These are phyloP conservation scores for Catocala sponsa DNA, from an alignment of 2,888 invertebrate species.

Conservation along the genomic window DNA sequence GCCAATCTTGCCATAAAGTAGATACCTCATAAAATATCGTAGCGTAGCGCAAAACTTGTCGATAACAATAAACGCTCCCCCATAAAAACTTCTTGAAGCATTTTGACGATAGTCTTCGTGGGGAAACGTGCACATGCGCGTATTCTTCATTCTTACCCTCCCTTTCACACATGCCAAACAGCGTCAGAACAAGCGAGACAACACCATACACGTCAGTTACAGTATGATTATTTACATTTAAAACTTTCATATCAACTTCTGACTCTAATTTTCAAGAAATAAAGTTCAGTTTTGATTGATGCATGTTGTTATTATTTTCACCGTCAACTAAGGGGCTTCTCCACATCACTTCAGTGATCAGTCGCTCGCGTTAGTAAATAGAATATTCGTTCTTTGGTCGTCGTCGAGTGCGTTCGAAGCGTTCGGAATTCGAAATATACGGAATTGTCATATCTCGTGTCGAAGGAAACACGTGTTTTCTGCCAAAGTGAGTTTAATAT, in stretches of 20 bases:
- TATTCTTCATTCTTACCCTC: constrained; percentile 46
- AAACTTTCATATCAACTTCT: constrained; percentile 35
- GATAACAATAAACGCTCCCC: constrained; percentile 66
- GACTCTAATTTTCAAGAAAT: constrained; percentile 42
- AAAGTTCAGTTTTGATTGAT: constrained; percentile 59
- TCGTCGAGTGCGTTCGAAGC: constrained; percentile 54
- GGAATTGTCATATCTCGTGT: constrained; percentile 43
- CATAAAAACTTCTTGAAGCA: constrained; percentile 68
- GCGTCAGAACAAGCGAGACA: constrained; percentile 62
- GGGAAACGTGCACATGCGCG: constrained; percentile 74
- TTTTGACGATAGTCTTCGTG: constrained; percentile 63
- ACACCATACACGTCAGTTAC: constrained; percentile 61
- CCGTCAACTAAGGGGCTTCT: constrained; percentile 66
- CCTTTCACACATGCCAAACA: constrained; percentile 52
- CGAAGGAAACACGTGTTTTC: constrained; percentile 55
- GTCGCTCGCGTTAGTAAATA: constrained; percentile 58
- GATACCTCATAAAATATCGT: constrained; percentile 58
- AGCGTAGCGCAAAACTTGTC: constrained; percentile 63
- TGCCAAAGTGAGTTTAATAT: constrained; percentile 54
- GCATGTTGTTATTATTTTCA: constrained; percentile 67
- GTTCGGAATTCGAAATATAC: constrained; percentile 44
- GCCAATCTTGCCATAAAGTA: constrained; percentile 54
- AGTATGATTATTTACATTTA: constrained; percentile 63
- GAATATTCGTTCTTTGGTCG: constrained; percentile 67
- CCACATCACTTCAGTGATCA: constrained; percentile 58